Percentiles rank a stretch among this genome's conserved stretches.
phyloP scores from a whole-genome alignment of 2,113 vertebrate genomes.

The Aphelocoma coerulescens region DNA sequence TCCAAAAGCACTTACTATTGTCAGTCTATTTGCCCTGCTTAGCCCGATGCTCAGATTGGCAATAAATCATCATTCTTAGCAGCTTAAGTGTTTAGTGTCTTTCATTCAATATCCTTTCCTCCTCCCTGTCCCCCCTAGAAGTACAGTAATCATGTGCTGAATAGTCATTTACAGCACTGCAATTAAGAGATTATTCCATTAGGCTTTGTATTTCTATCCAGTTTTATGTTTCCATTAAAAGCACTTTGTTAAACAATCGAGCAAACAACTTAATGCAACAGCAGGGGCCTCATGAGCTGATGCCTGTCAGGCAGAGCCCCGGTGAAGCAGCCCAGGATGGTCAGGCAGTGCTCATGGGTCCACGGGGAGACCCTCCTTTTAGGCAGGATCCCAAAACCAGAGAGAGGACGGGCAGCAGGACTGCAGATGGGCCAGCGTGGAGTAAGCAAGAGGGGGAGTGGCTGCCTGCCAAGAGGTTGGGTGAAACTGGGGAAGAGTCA shows the following conservation, averaged over 20 bases:
- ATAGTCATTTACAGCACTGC: neutral
- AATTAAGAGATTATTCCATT: constrained; percentile 41
- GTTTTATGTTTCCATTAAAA: constrained; percentile 38
- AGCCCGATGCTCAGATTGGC: neutral
- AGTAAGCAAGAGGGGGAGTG: fast-evolving
- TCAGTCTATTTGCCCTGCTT: neutral
- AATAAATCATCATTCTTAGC: neutral
- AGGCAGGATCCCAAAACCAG: neutral
- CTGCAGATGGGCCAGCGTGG: neutral
- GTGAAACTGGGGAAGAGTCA: neutral
- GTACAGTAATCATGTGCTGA: constrained; percentile 5
- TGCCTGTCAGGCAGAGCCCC: neutral
- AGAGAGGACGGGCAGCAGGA: fast-evolving
- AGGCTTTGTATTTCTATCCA: constrained; percentile 15
- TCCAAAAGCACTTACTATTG: constrained; percentile 8
- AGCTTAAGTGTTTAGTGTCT: neutral
- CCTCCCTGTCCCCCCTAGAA: neutral
- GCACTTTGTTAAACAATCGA: constrained; percentile 16
- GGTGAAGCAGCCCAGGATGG: neutral
- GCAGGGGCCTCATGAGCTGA: neutral
- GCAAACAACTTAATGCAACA: neutral
- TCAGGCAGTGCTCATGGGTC: neutral
- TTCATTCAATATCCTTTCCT: constrained; percentile 1
- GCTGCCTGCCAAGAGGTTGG: neutral
- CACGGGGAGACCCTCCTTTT: neutral